Evolutionary conservation across 1,140 invertebrate species (phyloP), one percentile per base, ranked within the genome.

Genomic region (Lithobius niger): DNA sequence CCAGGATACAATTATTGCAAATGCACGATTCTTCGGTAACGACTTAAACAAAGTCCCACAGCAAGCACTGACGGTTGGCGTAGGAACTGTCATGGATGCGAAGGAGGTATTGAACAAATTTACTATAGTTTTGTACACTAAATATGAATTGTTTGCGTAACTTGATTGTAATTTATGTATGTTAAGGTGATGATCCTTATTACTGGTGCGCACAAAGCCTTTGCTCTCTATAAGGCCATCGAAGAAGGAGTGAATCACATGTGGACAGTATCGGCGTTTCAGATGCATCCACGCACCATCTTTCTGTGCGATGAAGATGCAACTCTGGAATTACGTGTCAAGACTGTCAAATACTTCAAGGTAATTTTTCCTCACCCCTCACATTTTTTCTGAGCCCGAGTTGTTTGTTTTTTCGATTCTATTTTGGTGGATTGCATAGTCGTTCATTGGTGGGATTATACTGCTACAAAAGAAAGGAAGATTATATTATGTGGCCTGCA

Each of bases 311-410:
- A 99, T 71, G 95, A 99, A 74, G 91, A 95, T 72, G 94, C 96
- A 40, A 99, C 96, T 4, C 70, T 94, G 53, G 96, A 99, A 74
- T 75, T 99, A 55, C 80, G 88, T 65, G 94, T 99, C 19, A 97
- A 97, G 75, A 99, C 96, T 59, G 95, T 99, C 56, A 98, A 97
- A 77, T 99, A 98, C 71, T 99, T 98, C 71, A 97, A 98, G 82
- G 89, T 90, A 62, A 57, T 21, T 42, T 43, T 51, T 49, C 31
- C 4, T n/a, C n/a, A n/a, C n/a, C n/a, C n/a, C n/a, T n/a, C n/a
- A n/a, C n/a, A n/a, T n/a, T n/a, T n/a, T n/a, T n/a, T n/a, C n/a
- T n/a, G n/a, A n/a, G n/a, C n/a, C n/a, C n/a, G n/a, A n/a, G 51
- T 22, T 18, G 4, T 26, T 49, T 22, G 25, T 48, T 48, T 4